These are phyloP conservation scores for Atractosteus spatula DNA, from an alignment of 2,113 vertebrate species.

Conservation along the genomic window DNA sequence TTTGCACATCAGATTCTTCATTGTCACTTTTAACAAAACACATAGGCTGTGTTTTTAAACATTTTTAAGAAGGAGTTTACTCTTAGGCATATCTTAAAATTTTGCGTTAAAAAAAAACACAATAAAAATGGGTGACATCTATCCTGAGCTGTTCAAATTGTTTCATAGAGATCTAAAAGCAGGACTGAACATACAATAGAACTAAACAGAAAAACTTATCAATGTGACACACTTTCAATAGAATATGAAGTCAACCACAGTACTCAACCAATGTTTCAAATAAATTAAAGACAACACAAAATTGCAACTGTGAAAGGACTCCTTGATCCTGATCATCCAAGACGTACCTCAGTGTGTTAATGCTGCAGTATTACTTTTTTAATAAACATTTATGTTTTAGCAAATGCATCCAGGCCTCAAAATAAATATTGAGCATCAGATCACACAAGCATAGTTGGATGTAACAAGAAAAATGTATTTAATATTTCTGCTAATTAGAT, in stretches of 20 bases:
- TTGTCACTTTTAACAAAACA: neutral
- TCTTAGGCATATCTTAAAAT: conserved; percentile 26
- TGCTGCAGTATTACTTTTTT: conserved; percentile 62
- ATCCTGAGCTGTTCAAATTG: conserved; percentile 67
- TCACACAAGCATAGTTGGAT: no score
- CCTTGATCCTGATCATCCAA: conserved; percentile 52
- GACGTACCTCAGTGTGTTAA: conserved; percentile 74
- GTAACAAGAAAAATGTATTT: conserved; percentile 53
- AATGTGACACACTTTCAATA: conserved; percentile 10
- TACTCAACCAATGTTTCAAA: conserved; percentile 26
- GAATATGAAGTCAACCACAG: conserved; percentile 33
- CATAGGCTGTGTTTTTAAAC: neutral
- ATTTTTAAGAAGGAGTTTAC: conserved; percentile 7
- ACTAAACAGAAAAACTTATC: conserved; percentile 17
- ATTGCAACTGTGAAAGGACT: conserved; percentile 25
- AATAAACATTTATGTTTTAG: conserved; percentile 32
- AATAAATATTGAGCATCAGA: conserved; percentile 52
- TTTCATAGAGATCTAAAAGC: conserved; percentile 35
- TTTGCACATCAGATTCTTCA: neutral
- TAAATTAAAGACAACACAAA: conserved; percentile 22
- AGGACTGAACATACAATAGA: conserved; percentile 10
- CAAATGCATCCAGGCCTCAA: conserved; percentile 37
- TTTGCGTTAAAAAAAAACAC: conserved; percentile 26
- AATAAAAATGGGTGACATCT: conserved; percentile 44
- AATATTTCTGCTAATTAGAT: no score